Evolutionary conservation across 2,797 vertebrate species (phyloP), one percentile per base, ranked within the genome.

Genomic region (Microchirus variegatus): DNA sequence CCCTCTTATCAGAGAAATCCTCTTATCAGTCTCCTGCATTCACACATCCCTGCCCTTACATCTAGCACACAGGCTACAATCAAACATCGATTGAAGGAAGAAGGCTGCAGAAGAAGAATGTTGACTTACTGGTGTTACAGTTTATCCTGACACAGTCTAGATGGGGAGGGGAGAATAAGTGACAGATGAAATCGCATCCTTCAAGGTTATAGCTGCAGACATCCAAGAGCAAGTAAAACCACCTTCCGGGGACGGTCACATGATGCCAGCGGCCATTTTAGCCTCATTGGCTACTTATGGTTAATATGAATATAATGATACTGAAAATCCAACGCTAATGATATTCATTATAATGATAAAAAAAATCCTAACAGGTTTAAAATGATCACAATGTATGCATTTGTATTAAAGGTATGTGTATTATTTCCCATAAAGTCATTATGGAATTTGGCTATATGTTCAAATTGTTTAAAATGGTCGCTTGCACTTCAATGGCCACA

Each of bases 81-180:
- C 70, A 90, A 80, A 87, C 81, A 90, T 72, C 80, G 65, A 85
- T 48, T 77, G 67, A 85, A 81, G 71, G 73, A 82, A 82, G 70
- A 82, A 88, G 73, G 68, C 84, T 87, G 83, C 86, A 87, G 94
- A 96, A 96, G 92, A 96, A 95, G 95, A 98, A 93, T 94, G 93
- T 93, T 94, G 95, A 98, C 96, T 98, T 98, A 99, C 96, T 98
- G 97, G 95, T 91, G 95, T 98, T 99, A 98, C 97, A 99, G 96
- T 99, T 99, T 96, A 98, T 99, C 97, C 97, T 98, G 95, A 98
- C 96, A 98, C 97, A 99, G 94, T 99, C 97, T 99, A 98, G 97
- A 98, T 96, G 96, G 95, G 96, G 86, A 95, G 95, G 96, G 95
- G 96, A 98, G 95, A 98, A 98, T 96, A 99, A 96, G 96, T 98